Evolutionary conservation across 2,888 invertebrate species (phyloP).

Genomic region (Cheilosia grossa): DNA sequence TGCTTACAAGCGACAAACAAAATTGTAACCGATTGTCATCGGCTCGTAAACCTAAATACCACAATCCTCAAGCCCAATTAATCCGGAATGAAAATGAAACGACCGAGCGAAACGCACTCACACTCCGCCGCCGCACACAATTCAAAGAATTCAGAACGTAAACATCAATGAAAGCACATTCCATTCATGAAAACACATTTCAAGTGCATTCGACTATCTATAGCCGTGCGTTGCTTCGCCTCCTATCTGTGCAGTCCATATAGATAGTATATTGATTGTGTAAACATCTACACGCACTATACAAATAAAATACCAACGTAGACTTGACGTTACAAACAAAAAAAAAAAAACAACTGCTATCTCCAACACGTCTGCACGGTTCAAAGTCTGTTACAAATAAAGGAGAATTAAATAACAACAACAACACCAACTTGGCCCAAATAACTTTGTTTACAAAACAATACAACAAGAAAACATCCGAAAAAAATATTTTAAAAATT

Average conservation of each 20-base stretch:
- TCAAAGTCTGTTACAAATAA: slow-evolving; percentile 52
- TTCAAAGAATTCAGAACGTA: slow-evolving; percentile 61
- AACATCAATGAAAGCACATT: slow-evolving; percentile 71
- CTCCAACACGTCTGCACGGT: slow-evolving; percentile 16
- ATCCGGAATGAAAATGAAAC: slow-evolving; percentile 36
- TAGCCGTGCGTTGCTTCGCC: background rate
- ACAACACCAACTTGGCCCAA: slow-evolving; percentile 56
- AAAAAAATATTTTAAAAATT: slow-evolving; percentile 51
- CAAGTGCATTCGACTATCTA: slow-evolving; percentile 54
- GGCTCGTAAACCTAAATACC: slow-evolving; percentile 46
- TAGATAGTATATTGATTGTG: slow-evolving; percentile 34
- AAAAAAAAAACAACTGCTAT: slow-evolving; percentile 27
- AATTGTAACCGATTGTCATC: slow-evolving; percentile 15
- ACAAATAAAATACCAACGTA: slow-evolving; percentile 33
- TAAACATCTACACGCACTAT: slow-evolving; percentile 36
- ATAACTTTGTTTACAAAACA: slow-evolving; percentile 69
- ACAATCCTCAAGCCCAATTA: slow-evolving; percentile 24
- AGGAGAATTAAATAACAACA: slow-evolving; percentile 51
- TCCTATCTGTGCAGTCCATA: slow-evolving; percentile 42
- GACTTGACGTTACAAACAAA: slow-evolving; percentile 6
- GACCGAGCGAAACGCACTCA: background rate
- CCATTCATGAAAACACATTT: slow-evolving; percentile 66
- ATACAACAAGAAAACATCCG: slow-evolving; percentile 13
- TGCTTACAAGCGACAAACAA: slow-evolving; percentile 22
- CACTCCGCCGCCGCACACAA: background rate